Evolutionary conservation across 1,140 invertebrate genomes (phyloP).

Genomic region (Tachypleus tridentatus): DNA sequence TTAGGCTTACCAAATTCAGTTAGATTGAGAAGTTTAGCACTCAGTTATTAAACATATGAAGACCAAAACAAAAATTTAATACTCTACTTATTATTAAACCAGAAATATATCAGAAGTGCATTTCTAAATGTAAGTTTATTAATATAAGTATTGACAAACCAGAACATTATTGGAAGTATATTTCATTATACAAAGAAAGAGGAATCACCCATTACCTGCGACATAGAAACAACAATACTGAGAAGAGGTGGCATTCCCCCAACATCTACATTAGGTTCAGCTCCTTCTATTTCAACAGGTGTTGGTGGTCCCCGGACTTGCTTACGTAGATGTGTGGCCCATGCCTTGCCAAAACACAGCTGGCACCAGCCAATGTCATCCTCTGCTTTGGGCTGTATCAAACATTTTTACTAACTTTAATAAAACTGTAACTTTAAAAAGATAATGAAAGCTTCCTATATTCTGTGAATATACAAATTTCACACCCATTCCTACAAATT

Average conservation of each 20-base stretch:
- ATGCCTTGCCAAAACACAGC: slow-evolving; percentile 34
- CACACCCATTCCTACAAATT: too few relatives aligned
- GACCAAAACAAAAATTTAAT: too few relatives aligned
- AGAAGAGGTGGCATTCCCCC: slow-evolving; percentile 17
- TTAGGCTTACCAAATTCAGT: too few relatives aligned
- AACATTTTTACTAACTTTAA: too few relatives aligned
- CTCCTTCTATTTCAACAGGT: slow-evolving; percentile 12
- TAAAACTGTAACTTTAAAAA: too few relatives aligned
- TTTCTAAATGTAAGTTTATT: too few relatives aligned
- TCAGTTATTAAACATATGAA: too few relatives aligned
- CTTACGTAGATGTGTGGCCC: slow-evolving; percentile 18
- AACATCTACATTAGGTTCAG: slow-evolving; percentile 30
- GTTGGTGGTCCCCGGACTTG: slow-evolving; percentile 7
- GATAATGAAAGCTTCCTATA: too few relatives aligned
- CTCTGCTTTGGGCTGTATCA: slow-evolving; percentile 24
- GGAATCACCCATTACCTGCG: background rate
- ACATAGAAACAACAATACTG: slow-evolving; percentile 6
- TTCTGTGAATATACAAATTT: too few relatives aligned
- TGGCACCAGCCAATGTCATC: slow-evolving; percentile 35
- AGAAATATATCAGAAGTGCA: too few relatives aligned
- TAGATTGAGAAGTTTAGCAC: too few relatives aligned
- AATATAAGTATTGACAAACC: slow-evolving; percentile 4
- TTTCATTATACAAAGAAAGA: background rate
- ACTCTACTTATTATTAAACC: too few relatives aligned
- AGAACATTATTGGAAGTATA: slow-evolving; percentile 6